Percentiles rank a stretch among this genome's conserved stretches.
Evolutionary conservation across 2,797 vertebrate species (phyloP).

Genomic region (Alectoris magna): DNA sequence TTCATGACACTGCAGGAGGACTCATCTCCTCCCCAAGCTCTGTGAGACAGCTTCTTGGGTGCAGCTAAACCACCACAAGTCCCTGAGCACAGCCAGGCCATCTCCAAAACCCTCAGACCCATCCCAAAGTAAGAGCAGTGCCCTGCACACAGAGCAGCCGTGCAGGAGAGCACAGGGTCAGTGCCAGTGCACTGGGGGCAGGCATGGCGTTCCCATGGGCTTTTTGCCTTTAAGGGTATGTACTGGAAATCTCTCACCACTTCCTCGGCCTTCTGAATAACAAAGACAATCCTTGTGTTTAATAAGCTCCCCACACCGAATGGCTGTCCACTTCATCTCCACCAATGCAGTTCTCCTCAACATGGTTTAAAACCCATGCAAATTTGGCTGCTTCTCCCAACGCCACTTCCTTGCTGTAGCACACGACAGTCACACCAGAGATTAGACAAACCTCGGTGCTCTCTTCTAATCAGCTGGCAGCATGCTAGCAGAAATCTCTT

Average conservation of each 20-base stretch:
- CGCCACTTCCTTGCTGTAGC: conserved; percentile 59
- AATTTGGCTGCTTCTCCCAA: conserved; percentile 59
- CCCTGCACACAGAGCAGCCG: neutral
- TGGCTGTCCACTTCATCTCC: neutral
- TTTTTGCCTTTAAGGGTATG: neutral
- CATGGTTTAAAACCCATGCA: conserved; percentile 30
- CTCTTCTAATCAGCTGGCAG: conserved; percentile 58
- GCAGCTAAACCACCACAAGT: too few relatives aligned
- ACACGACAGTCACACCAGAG: conserved; percentile 72
- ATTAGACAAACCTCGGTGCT: conserved; percentile 65
- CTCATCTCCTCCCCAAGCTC: neutral
- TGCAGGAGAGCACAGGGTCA: accelerated
- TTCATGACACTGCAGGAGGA: neutral
- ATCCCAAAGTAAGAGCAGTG: neutral
- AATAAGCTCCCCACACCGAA: conserved; percentile 41
- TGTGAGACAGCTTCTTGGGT: neutral
- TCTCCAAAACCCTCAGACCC: neutral
- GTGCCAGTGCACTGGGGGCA: too few relatives aligned
- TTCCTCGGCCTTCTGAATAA: conserved; percentile 20
- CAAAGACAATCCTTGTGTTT: conserved; percentile 37
- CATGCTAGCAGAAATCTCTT: conserved; percentile 59
- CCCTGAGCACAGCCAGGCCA: accelerated
- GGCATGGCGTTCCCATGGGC: too few relatives aligned
- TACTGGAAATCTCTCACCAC: conserved; percentile 36
- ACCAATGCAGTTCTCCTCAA: neutral